Percentiles rank a stretch among this genome's conserved stretches.
These are phyloP conservation scores for Coreius guichenoti DNA, from an alignment of 2,797 vertebrate species.

Conservation along the genomic window DNA sequence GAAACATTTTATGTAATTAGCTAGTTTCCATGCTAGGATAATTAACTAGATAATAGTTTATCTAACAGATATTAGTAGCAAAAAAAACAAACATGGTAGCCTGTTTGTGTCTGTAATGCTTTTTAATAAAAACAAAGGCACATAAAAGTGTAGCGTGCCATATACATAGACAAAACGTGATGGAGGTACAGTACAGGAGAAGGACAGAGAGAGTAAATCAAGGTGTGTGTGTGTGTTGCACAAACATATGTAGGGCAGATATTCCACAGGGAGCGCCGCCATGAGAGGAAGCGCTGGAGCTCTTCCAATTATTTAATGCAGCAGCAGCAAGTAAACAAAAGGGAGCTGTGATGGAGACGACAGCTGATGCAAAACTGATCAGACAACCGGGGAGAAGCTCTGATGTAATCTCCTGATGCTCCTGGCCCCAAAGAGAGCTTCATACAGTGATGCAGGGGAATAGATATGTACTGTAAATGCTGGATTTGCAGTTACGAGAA, in stretches of 20 bases:
- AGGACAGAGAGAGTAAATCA: slow-evolving; percentile 19
- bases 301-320: slow-evolving; percentile 67
- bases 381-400: slow-evolving; percentile 5
- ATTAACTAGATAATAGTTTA: background rate
- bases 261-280: slow-evolving; percentile 71
- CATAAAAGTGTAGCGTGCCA: background rate
- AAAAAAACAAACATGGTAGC: background rate
- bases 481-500: background rate
- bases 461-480: slow-evolving; percentile 8
- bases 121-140: background rate
- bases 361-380: slow-evolving; percentile 41
- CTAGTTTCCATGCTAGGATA: background rate
- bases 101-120: background rate
- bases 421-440: background rate
- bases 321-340: slow-evolving; percentile 61
- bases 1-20: background rate
- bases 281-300: slow-evolving; percentile 68
- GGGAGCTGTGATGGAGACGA: slow-evolving; percentile 3
- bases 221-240: slow-evolving; percentile 67
- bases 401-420: slow-evolving; percentile 37
- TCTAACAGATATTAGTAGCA: background rate
- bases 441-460: slow-evolving; percentile 13
- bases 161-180: background rate
- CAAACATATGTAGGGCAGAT: slow-evolving; percentile 79
- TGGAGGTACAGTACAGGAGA: background rate